A percentile compares a stretch with the other conserved stretches of the same genome.
Conservation (phyloP, 1,140 invertebrate species). For the Argopecten irradians region DNA sequence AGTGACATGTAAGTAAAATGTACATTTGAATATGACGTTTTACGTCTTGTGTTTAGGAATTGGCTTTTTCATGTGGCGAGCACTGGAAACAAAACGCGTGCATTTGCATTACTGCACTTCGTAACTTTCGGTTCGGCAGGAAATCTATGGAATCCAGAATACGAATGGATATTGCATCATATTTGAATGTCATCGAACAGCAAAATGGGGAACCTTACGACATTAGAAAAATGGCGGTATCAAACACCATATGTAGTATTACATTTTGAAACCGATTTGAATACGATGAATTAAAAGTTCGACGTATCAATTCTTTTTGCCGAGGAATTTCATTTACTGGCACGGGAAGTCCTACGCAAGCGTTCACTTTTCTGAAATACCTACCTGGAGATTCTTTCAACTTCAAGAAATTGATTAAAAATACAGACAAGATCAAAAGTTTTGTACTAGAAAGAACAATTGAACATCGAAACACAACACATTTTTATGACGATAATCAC, state of each 20-base stretch:
- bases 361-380: constrained; percentile 50
- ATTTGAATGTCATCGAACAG: constrained; percentile 46
- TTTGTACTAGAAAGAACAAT: constrained; percentile 27
- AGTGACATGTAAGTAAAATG: too few relatives aligned
- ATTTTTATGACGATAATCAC: constrained; percentile 46
- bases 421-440: constrained; percentile 50
- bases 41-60: neutral
- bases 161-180: constrained; percentile 78
- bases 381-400: constrained; percentile 60
- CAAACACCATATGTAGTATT: constrained; percentile 91
- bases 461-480: constrained; percentile 40
- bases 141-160: constrained; percentile 85
- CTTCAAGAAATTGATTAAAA: constrained; percentile 47
- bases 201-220: neutral
- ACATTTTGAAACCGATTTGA: constrained; percentile 85
- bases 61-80: neutral
- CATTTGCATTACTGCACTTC: neutral
- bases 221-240: neutral
- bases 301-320: neutral
- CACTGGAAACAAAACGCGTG: neutral
- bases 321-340: neutral
- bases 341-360: constrained; percentile 36
- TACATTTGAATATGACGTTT: too few relatives aligned
- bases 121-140: constrained; percentile 86
- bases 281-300: constrained; percentile 74